These are phyloP conservation scores for Augiades crinisus DNA, from an alignment of 2,888 invertebrate species.

Conservation along the genomic window DNA sequence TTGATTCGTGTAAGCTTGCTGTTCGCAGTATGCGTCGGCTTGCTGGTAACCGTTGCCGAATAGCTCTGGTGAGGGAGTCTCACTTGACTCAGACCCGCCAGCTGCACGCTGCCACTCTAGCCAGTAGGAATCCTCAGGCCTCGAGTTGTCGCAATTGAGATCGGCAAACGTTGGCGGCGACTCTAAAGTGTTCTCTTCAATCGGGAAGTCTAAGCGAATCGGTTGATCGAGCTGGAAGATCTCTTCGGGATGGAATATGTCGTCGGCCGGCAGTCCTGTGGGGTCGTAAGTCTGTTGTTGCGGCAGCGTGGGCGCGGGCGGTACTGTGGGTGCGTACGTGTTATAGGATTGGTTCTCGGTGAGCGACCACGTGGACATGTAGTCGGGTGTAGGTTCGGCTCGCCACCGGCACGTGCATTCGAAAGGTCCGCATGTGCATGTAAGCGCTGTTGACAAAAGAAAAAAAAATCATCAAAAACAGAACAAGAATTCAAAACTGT, in stretches of 20 bases:
- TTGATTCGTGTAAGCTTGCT: conserved; percentile 58
- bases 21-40: conserved; percentile 64
- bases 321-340: conserved; percentile 52
- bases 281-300: conserved; percentile 81
- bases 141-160: conserved; percentile 86
- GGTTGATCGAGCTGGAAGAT: conserved; percentile 90
- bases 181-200: conserved; percentile 74
- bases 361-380: conserved; percentile 60
- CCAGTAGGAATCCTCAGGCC: conserved; percentile 82
- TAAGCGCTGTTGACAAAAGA: conserved; percentile 68
- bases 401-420: conserved; percentile 85
- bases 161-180: conserved; percentile 88
- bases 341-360: conserved; percentile 54
- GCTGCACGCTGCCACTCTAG: conserved; percentile 78
- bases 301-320: conserved; percentile 52
- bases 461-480: too few species aligned
- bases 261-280: conserved; percentile 81
- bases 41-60: conserved; percentile 65
- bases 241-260: conserved; percentile 89
- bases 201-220: conserved; percentile 82
- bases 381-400: conserved; percentile 56
- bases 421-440: conserved; percentile 88
- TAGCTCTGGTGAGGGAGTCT: conserved; percentile 81
- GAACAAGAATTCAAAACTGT: too few species aligned
- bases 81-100: conserved; percentile 73